These are phyloP conservation scores for Dryobates pubescens DNA, from an alignment of 2,797 vertebrate genomes.

Conservation along the genomic window DNA sequence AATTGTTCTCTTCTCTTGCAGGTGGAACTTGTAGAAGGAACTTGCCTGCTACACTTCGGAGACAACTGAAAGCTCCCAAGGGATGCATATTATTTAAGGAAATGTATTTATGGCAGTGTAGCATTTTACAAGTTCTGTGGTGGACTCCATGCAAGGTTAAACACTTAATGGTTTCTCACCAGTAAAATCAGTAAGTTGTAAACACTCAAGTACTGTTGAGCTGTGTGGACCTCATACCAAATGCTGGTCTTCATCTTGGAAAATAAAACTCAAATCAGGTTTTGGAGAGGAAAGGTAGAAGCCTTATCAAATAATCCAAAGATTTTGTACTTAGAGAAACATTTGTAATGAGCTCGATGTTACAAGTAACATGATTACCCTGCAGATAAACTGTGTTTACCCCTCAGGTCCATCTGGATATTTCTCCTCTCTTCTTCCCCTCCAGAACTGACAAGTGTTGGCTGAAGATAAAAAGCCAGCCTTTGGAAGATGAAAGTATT, in stretches of 20 bases:
- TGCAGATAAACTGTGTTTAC: neutral
- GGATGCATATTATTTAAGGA: conserved; percentile 34
- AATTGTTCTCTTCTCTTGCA: conserved; percentile 61
- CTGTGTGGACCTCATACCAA: neutral
- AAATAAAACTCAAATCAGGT: neutral
- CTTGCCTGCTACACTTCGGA: conserved; percentile 35
- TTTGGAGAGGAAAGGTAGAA: conserved; percentile 18
- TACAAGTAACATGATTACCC: neutral
- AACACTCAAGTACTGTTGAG: neutral
- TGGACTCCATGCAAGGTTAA: conserved; percentile 5
- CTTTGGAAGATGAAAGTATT: conserved; percentile 4
- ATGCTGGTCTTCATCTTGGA: neutral
- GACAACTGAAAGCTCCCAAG: conserved; percentile 42
- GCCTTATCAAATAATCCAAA: neutral
- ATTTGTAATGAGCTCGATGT: neutral
- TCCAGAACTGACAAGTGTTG: neutral
- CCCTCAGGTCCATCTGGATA: neutral
- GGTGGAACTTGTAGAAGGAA: conserved; percentile 41
- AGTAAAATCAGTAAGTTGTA: neutral
- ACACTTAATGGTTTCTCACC: neutral
- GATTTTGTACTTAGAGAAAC: neutral
- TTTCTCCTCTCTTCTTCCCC: neutral
- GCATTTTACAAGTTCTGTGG: conserved; percentile 25
- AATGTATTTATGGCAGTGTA: conserved; percentile 32
- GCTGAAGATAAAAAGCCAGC: conserved; percentile 20